Base-by-base conservation (phyloP, 2,113 vertebrate species). In the Amphilophus citrinellus region DNA sequence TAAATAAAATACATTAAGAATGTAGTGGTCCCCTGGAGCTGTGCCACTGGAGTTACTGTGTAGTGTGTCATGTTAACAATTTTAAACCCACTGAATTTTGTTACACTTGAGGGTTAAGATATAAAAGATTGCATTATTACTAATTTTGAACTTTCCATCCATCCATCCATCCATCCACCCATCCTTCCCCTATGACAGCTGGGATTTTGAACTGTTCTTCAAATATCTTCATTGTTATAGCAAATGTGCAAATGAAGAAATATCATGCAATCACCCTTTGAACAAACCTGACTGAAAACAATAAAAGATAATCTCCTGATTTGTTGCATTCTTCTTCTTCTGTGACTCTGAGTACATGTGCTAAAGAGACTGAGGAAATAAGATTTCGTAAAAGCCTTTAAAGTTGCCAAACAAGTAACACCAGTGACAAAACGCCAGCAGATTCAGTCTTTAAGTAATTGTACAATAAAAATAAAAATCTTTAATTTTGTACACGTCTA, bases 261-360 rank as follows among this genome's bases (percentile, higher is more conserved):
- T 24, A 10, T 0, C 39, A 0, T 0, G 9, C 7, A 66, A 39
- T 39, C 63, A 44, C 63, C 9, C 0, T 13, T 2, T 24, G 39
- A 44, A 0, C 13, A 44, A 66, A 66, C n/a, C 63, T 44, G 0
- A 66, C 0, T 44, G 13, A 24, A 5, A 44, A 27, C 24, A 27
- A 27, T 27, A 27, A 66, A 44, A 66, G 15, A n/a, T 44, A 66
- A 66, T 66, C 37, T 30, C 30, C 30, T 30, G 30, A 30, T 30
- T 24, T 44, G 63, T 24, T 66, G 42, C 13, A 0, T 15, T 24
- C 42, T 44, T 44, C 3, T 13, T 44, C 11, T 44, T 44, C 42
- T 30, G 30, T 30, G 30, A 3, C 30, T 30, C 30, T 30, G 30
- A 30, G 30, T 30, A 30, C 30, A 30, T 30, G 30, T 4, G n/a